Evolutionary conservation across 2,113 vertebrate species (phyloP).

Genomic region (Chaenocephalus aceratus): DNA sequence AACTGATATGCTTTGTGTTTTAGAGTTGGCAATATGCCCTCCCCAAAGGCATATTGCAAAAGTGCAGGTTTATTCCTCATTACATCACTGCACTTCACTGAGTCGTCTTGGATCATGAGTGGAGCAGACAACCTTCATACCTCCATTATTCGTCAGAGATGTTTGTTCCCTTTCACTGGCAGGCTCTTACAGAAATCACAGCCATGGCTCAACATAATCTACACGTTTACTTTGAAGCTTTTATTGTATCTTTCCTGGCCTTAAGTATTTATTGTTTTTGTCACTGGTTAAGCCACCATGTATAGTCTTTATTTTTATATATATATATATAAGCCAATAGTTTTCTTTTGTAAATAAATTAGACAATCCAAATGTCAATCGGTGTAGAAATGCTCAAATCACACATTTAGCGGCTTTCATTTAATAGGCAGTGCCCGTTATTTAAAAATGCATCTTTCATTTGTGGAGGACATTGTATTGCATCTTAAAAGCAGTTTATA

Average conservation of each 20-base stretch:
- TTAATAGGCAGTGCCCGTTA: background rate
- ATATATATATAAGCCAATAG: background rate
- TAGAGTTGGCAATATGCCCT: slow-evolving; percentile 18
- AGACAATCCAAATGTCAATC: background rate
- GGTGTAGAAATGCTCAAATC: background rate
- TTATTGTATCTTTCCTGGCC: slow-evolving; percentile 4
- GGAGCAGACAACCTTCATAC: slow-evolving; percentile 54
- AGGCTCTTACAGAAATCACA: slow-evolving; percentile 36
- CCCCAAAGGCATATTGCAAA: slow-evolving; percentile 39
- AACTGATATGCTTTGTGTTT: slow-evolving; percentile 43
- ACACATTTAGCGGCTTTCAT: background rate
- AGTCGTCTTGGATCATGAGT: slow-evolving; percentile 52
- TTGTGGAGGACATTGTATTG: background rate
- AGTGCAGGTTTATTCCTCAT: slow-evolving; percentile 54
- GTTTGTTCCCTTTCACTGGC: slow-evolving; percentile 51
- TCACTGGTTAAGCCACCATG: background rate
- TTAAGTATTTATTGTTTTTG: background rate
- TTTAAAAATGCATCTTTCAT: background rate
- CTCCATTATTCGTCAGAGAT: slow-evolving; percentile 36
- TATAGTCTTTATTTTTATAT: background rate
- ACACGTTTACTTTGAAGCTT: slow-evolving; percentile 11
- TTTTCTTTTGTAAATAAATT: slow-evolving; percentile 3
- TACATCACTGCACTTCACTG: slow-evolving; percentile 49
- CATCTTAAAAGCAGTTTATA: background rate
- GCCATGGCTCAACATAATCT: slow-evolving; percentile 28